phyloP scores from a whole-genome alignment of 2,797 vertebrate species.

The Brachyrhaphis roseni region DNA sequence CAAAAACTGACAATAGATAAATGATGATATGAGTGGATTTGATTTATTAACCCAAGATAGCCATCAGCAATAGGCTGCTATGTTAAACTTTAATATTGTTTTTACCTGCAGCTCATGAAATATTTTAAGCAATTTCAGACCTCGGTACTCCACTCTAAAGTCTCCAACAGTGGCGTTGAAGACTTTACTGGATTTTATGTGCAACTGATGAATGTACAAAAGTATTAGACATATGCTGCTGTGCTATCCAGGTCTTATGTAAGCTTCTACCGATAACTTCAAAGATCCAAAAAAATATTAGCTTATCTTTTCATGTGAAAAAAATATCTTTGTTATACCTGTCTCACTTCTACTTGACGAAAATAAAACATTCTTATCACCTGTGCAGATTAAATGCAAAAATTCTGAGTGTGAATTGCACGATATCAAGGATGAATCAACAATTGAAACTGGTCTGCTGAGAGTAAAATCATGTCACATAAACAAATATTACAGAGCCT shows the following conservation, averaged over 20 bases:
- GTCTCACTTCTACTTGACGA: not conserved
- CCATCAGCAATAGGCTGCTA: not conserved
- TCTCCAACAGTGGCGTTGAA: not conserved
- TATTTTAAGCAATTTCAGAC: not conserved
- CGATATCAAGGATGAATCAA: not conserved
- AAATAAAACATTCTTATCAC: not conserved
- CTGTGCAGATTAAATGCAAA: slow-evolving; percentile 6
- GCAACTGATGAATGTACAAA: not conserved
- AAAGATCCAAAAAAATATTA: not conserved
- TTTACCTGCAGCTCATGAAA: not conserved
- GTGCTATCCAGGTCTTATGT: not conserved
- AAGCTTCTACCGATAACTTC: not conserved
- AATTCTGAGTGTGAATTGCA: not conserved
- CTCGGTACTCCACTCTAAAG: not conserved
- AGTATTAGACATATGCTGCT: not conserved
- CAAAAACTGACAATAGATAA: not conserved
- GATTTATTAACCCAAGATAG: not conserved
- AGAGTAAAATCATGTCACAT: slow-evolving; percentile 24
- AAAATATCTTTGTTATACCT: not conserved
- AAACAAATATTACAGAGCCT: slow-evolving; percentile 53
- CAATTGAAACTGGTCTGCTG: not conserved
- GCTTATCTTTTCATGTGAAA: not conserved
- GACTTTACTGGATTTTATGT: not conserved
- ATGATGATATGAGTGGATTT: not conserved
- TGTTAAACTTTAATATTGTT: not conserved